Percentiles rank a stretch among this genome's conserved stretches.
phyloP scores from a whole-genome alignment of 2,113 vertebrate genomes.

The Lagopus muta region DNA sequence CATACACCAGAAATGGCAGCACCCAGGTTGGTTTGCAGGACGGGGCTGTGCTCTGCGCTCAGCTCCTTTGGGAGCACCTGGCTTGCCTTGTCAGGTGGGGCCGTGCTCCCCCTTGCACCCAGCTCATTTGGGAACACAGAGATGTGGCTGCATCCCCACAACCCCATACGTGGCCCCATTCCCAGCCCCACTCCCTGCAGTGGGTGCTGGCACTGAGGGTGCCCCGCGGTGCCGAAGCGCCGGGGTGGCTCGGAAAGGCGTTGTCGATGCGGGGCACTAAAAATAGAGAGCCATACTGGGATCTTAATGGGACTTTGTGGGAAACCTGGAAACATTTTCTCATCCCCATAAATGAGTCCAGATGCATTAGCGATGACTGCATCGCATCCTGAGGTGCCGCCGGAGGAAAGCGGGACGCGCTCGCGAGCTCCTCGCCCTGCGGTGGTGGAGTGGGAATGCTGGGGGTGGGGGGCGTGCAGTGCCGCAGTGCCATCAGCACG shows the following conservation, averaged over 20 bases:
- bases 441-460: neutral
- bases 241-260: conserved; percentile 26
- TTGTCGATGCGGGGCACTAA: conserved; percentile 61
- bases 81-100: neutral
- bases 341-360: conserved; percentile 69
- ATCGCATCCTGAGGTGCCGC: conserved; percentile 65
- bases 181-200: neutral
- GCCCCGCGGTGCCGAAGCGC: neutral
- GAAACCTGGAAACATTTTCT: conserved; percentile 77
- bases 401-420: conserved; percentile 44
- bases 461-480: too few relatives aligned
- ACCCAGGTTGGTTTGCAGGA: too few relatives aligned
- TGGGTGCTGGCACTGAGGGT: neutral
- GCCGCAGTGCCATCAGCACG: fast-evolving
- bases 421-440: neutral
- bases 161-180: too few relatives aligned
- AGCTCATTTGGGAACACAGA: neutral
- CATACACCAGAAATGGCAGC: neutral
- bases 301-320: conserved; percentile 76
- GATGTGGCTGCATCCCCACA: fast-evolving
- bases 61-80: neutral
- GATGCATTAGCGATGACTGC: conserved; percentile 72
- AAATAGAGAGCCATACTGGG: conserved; percentile 68
- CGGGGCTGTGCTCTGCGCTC: neutral
- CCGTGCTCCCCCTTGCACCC: neutral